A percentile compares a stretch with the other conserved stretches of the same genome.
phyloP scores from a whole-genome alignment of 2,113 vertebrate species.

The Alexandromys fortis region DNA sequence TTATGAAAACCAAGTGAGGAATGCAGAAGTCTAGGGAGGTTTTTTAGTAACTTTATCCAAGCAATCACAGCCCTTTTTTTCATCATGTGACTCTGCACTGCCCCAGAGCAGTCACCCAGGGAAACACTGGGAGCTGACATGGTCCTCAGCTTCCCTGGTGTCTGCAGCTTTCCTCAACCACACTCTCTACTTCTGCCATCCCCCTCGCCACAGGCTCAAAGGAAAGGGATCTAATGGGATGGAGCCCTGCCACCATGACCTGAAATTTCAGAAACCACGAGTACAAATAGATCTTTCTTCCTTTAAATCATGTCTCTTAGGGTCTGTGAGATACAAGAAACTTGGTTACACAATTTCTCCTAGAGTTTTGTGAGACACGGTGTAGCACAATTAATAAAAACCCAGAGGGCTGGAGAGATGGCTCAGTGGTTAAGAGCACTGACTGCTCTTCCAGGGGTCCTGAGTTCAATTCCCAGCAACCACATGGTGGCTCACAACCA shows the following conservation, averaged over 20 bases:
- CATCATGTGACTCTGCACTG: neutral
- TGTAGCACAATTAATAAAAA: no score
- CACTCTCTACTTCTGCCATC: neutral
- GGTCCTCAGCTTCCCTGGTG: neutral
- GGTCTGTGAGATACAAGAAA: no score
- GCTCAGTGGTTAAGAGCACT: no score
- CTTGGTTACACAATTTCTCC: neutral
- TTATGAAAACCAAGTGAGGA: no score
- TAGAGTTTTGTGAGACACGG: no score
- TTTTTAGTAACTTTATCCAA: neutral
- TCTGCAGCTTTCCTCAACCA: neutral
- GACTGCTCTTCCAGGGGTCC: no score
- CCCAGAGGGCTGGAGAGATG: no score
- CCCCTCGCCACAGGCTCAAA: neutral
- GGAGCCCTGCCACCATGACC: neutral
- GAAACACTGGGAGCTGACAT: neutral
- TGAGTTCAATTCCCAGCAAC: no score
- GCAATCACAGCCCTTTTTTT: constrained; percentile 64
- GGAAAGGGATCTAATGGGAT: neutral
- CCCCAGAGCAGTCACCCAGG: neutral
- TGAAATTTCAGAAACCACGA: neutral
- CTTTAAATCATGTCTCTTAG: neutral
- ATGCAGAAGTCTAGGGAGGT: constrained; percentile 36
- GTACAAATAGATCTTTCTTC: neutral
- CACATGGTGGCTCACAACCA: no score